Evolutionary conservation across 1,140 invertebrate genomes (phyloP).

Genomic region (Papilio aristodemus): DNA sequence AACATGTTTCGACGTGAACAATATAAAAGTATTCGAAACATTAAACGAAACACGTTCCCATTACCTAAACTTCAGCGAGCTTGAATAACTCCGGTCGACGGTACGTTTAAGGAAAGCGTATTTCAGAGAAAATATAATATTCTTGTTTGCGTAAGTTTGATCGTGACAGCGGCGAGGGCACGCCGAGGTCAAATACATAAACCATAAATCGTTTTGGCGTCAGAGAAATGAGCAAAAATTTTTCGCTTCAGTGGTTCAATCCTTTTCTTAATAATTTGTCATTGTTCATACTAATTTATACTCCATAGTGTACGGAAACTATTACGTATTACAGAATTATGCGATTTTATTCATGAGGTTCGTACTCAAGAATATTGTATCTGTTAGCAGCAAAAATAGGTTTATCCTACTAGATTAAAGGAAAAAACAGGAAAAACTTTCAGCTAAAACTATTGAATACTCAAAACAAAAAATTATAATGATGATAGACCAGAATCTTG

Average conservation of each 20-base stretch:
- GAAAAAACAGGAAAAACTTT: no score
- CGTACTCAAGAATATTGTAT: no score
- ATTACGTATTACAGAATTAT: no score
- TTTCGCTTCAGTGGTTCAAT: slow-evolving; percentile 58
- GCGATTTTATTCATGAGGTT: no score
- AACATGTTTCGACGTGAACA: slow-evolving; percentile 2
- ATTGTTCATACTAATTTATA: no score
- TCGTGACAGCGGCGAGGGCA: slow-evolving; percentile 56
- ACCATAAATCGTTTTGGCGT: slow-evolving; percentile 68
- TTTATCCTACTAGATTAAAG: no score
- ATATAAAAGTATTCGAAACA: slow-evolving; percentile 14
- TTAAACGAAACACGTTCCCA: slow-evolving; percentile 23
- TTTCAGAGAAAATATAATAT: slow-evolving; percentile 49
- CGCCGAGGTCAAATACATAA: slow-evolving; percentile 73
- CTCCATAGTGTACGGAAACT: no score
- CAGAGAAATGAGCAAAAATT: slow-evolving; percentile 62
- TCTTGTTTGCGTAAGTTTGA: slow-evolving; percentile 58
- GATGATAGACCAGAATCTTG: no score
- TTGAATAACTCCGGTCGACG: slow-evolving; percentile 22
- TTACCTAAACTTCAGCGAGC: slow-evolving; percentile 19
- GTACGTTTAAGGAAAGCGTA: slow-evolving; percentile 34
- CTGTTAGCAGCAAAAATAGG: no score
- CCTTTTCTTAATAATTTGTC: slow-evolving; percentile 40
- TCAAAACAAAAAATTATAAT: no score
- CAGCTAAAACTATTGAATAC: no score